Percentiles rank a stretch among this genome's conserved stretches.
Conservation (phyloP, 2,113 vertebrate genomes). For the Polyodon spathula region DNA sequence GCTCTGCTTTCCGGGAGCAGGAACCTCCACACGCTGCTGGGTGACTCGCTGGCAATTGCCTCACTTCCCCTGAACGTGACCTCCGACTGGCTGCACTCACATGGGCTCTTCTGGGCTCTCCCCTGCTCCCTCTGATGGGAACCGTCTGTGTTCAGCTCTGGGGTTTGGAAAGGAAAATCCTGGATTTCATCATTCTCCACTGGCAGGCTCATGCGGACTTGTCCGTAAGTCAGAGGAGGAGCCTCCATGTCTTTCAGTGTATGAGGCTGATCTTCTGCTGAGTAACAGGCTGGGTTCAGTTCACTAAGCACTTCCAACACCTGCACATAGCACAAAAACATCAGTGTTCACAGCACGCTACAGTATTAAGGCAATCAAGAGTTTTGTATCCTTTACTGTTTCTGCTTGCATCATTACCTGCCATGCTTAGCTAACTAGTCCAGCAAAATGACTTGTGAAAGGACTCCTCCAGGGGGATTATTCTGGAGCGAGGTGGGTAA, state of each 20-base stretch:
- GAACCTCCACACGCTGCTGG: background rate
- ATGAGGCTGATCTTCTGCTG: conserved; percentile 36
- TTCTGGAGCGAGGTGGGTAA: too few species aligned
- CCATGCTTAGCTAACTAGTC: too few species aligned
- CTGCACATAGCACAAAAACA: conserved; percentile 28
- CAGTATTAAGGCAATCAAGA: too few species aligned
- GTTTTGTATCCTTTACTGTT: too few species aligned
- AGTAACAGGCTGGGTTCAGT: conserved; percentile 29
- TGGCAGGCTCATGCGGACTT: conserved; percentile 28
- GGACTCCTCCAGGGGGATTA: too few species aligned
- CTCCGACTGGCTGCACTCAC: conserved; percentile 53
- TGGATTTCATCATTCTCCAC: conserved; percentile 50
- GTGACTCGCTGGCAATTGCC: background rate
- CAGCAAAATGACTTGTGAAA: too few species aligned
- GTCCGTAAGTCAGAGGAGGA: conserved; percentile 13
- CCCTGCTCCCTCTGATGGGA: background rate
- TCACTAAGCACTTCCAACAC: conserved; percentile 38
- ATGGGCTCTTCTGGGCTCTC: conserved; percentile 10
- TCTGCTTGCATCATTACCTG: too few species aligned
- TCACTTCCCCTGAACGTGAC: conserved; percentile 34
- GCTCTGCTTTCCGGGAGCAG: background rate
- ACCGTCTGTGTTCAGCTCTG: background rate
- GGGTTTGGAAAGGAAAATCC: conserved; percentile 10
- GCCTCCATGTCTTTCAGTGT: conserved; percentile 36
- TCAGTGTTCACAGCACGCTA: too few species aligned